A percentile compares a stretch with the other conserved stretches of the same genome.
These are phyloP conservation scores for Alethe castanea DNA, from an alignment of 2,113 vertebrate species.

Conservation along the genomic window DNA sequence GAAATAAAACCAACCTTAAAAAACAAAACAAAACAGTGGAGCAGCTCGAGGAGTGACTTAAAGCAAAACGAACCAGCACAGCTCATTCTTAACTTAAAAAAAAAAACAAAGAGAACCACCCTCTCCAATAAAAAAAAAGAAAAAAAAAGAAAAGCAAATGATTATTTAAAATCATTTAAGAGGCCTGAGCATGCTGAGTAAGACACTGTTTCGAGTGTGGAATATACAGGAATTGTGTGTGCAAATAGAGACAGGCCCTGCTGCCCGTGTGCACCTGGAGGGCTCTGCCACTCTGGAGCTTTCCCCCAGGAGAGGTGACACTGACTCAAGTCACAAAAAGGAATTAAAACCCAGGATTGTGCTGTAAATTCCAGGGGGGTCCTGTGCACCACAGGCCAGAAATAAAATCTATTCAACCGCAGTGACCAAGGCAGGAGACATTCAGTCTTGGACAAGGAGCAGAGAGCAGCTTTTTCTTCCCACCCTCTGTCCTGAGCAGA, in stretches of 20 bases:
- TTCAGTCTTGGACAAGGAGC: background rate
- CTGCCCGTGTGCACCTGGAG: background rate
- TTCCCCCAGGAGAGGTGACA: fast-evolving
- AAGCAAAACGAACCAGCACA: conserved; percentile 2
- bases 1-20: no score
- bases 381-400: background rate
- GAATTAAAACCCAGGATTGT: background rate
- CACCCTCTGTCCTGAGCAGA: background rate
- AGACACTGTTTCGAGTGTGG: background rate
- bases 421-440: background rate
- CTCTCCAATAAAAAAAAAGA: fast-evolving
- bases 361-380: background rate
- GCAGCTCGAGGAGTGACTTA: background rate
- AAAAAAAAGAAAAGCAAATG: background rate
- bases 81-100: background rate
- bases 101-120: background rate
- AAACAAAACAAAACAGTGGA: background rate
- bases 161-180: background rate
- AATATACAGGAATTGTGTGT: background rate
- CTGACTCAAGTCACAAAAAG: background rate
- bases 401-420: background rate
- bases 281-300: background rate
- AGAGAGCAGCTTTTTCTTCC: background rate
- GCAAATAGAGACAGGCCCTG: background rate
- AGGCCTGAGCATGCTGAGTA: conserved; percentile 20